Evolutionary conservation across 2,888 invertebrate species (phyloP).

Genomic region (Euzetes globulus): DNA sequence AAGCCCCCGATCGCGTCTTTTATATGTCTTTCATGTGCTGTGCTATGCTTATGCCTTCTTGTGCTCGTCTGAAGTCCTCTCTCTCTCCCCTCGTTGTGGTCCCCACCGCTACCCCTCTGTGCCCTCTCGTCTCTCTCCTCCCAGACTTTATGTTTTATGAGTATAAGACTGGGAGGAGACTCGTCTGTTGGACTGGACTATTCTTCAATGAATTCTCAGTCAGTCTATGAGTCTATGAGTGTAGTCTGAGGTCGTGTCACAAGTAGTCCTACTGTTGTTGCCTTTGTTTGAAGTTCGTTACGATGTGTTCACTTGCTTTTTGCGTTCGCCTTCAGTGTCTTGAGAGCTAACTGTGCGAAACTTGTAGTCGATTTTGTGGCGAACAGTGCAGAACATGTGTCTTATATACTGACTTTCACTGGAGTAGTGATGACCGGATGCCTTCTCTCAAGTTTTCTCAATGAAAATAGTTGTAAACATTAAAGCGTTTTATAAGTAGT

Average conservation of each 20-base stretch:
- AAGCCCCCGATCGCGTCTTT: not conserved
- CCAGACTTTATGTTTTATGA: not conserved
- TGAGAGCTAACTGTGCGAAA: not conserved
- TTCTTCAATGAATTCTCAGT: conserved; percentile 15
- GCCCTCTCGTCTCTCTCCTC: conserved; percentile 2
- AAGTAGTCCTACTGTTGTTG: conserved; percentile 20
- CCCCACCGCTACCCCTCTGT: not conserved
- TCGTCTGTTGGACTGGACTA: not conserved
- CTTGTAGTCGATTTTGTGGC: not conserved
- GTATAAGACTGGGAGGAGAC: not conserved
- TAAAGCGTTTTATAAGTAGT: not conserved
- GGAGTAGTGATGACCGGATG: conserved; percentile 1
- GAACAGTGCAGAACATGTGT: conserved; percentile 6
- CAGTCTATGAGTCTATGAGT: conserved; percentile 1
- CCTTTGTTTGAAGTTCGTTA: conserved; percentile 16
- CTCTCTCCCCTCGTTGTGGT: not conserved
- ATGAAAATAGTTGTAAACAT: not conserved
- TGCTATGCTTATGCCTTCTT: not conserved
- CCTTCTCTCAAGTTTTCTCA: not conserved
- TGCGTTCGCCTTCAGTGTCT: not conserved
- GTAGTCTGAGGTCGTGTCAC: conserved; percentile 28
- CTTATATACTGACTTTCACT: conserved; percentile 17
- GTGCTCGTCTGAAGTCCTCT: conserved; percentile 1
- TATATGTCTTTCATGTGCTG: not conserved
- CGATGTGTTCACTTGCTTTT: not conserved